Evolutionary conservation across 2,888 invertebrate genomes (phyloP), one percentile per base, ranked within the genome.

Genomic region (Asteroscopus sphinx): DNA sequence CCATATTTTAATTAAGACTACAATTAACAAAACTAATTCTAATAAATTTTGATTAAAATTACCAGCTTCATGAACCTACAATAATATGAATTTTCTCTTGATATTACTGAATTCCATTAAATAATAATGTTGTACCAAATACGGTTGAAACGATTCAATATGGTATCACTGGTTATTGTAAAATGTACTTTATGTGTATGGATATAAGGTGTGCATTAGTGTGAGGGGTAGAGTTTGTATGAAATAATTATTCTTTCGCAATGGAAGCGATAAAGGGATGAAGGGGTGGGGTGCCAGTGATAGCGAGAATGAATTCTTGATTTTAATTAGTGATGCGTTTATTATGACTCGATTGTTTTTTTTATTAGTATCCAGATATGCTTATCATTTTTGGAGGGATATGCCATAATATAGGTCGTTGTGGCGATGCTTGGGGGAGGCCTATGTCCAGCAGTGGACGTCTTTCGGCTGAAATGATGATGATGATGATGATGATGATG

Each of bases 231-330:
- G 33, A 58, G 8, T 55, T n/a, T 35, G 46, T 61, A 62, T 55
- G 44, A 63, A 73, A 73, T 77, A 68, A 74, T 79, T 70, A 68
- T 73, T 71, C 66, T 61, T 77, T 68, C 49, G 71, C 63, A 75
- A 71, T 75, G 56, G 45, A 52, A 36, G 45, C 66, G 60, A 75
- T 73, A 71, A 76, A 65, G 54, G 68, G 66, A 67, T 60, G 17
- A 44, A 40, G 41, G 15, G 46, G 61, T 55, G 45, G 17, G 68
- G 77, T 64, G 21, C 11, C 35, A 55, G 36, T 69, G 49, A 35
- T 4, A 44, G 71, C 54, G 61, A 11, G 11, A 9, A 3, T 5
- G n/a, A 39, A 12, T 2, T 40, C 1, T 25, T 40, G 25, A 9
- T 12, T 25, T 39, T 3, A 25, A 39, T 39, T 1, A 21, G 21